These are phyloP conservation scores for Euphydryas editha DNA, from an alignment of 2,888 invertebrate species.

Conservation along the genomic window DNA sequence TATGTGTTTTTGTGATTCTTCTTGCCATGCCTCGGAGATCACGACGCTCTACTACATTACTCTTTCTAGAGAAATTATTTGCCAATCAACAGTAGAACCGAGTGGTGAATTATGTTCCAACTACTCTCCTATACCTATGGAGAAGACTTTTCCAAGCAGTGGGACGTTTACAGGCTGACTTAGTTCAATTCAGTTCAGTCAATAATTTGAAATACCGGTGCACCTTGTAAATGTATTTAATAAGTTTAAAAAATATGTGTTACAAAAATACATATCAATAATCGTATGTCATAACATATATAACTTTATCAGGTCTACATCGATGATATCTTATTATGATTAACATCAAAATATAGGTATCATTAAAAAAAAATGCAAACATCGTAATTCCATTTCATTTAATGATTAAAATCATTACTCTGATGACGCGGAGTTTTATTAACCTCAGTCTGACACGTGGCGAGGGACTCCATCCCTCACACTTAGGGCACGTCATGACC, in stretches of 20 bases:
- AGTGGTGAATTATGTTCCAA: no score
- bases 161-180: no score
- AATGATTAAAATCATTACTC: slow-evolving; percentile 5
- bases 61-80: no score
- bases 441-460: slow-evolving; percentile 37
- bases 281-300: neutral
- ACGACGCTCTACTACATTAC: no score
- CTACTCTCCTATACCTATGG: no score
- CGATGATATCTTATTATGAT: slow-evolving; percentile 2
- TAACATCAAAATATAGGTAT: neutral
- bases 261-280: neutral
- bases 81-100: no score
- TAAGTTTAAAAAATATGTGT: neutral
- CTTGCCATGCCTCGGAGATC: no score
- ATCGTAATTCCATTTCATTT: slow-evolving; percentile 4
- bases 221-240: no score
- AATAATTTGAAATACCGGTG: no score
- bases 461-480: slow-evolving; percentile 78
- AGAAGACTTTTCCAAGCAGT: no score
- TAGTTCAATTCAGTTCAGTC: no score
- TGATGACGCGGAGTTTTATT: slow-evolving; percentile 7
- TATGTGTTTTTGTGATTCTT: no score
- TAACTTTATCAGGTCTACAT: neutral
- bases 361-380: neutral
- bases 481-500: slow-evolving; percentile 70